Evolutionary conservation across 2,113 vertebrate species (phyloP).

Genomic region (Zapornia atra): DNA sequence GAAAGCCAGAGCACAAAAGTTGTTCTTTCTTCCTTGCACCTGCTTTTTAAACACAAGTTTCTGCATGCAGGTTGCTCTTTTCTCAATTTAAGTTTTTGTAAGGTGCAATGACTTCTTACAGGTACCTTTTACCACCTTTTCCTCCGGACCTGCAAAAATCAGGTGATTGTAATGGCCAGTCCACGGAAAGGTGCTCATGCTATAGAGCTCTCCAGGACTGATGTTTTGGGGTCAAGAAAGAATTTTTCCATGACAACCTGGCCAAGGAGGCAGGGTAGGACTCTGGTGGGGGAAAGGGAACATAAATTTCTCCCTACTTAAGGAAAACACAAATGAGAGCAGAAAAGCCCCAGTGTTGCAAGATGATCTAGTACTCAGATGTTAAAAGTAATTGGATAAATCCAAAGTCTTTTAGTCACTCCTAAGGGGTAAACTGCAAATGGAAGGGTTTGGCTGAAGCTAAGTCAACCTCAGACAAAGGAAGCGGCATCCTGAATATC

Average conservation of each 20-base stretch:
- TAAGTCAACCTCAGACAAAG: not conserved
- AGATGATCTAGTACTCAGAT: not conserved
- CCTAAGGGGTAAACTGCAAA: not conserved
- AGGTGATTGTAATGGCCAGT: not conserved
- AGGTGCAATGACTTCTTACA: not conserved
- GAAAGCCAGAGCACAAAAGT: not conserved
- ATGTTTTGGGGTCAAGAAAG: not conserved
- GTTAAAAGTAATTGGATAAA: not conserved
- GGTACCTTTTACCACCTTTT: not conserved
- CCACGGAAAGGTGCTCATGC: not conserved
- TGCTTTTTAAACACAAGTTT: not conserved
- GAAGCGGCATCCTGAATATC: not conserved
- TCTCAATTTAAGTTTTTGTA: not conserved
- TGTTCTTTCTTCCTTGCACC: not conserved
- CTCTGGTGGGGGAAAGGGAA: not conserved
- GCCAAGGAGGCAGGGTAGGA: not conserved
- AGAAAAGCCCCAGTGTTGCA: not conserved
- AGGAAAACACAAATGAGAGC: not conserved
- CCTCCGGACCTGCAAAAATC: not conserved
- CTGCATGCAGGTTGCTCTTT: not conserved
- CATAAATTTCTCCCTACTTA: not conserved
- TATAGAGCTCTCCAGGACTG: not conserved
- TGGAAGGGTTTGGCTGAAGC: not conserved
- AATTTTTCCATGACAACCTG: not conserved
- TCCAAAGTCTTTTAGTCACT: not conserved